phyloP scores from a whole-genome alignment of 2,797 vertebrate species.

The Rhinella marina region DNA sequence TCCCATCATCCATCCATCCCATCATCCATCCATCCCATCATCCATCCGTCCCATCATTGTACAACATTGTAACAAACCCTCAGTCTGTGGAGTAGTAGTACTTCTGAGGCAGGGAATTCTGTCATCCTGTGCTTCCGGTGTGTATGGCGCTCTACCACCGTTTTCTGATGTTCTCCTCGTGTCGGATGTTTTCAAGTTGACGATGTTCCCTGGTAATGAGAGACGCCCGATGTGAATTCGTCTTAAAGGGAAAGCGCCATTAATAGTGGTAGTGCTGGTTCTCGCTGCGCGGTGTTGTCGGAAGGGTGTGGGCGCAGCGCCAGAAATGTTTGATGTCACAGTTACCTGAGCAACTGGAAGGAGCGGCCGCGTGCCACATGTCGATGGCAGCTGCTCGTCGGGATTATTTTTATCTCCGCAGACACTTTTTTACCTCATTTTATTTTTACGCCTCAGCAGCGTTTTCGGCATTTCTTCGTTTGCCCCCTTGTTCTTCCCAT shows the following conservation, averaged over 20 bases:
- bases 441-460: neutral
- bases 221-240: no score
- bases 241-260: neutral
- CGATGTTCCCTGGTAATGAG: no score
- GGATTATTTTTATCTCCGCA: neutral
- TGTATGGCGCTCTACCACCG: no score
- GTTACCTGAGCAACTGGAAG: neutral
- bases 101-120: no score
- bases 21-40: no score
- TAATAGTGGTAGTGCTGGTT: no score
- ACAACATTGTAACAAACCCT: neutral
- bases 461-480: neutral
- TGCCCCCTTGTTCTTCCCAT: neutral
- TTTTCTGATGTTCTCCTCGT: neutral
- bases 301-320: neutral
- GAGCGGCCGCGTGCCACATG: neutral
- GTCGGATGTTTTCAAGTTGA: no score
- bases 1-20: no score
- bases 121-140: no score
- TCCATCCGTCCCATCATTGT: no score
- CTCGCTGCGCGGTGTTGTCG: neutral
- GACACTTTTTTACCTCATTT: neutral
- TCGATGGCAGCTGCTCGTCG: neutral
- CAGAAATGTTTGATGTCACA: neutral
- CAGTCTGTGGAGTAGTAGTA: no score